Base-by-base conservation (phyloP, 2,113 vertebrate genomes). In the Stigmatopora argus region DNA sequence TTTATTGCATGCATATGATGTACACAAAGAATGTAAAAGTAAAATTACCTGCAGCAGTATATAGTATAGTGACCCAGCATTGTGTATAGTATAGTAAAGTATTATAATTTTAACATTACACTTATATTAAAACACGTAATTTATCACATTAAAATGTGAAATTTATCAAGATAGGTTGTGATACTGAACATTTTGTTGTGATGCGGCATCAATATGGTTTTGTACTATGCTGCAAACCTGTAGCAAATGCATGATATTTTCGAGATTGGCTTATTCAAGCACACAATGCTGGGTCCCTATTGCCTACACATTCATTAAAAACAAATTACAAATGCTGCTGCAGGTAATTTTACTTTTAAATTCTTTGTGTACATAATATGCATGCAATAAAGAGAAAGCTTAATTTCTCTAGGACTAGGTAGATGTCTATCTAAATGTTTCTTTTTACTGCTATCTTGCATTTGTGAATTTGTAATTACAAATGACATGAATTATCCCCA, bases 401-500 rank as follows among this genome's bases (percentile, higher is more conserved):
- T 13, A 8, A 2, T 56, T 38, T 77, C 64, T 55, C 65, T 57
- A 49, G 65, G 41, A 67, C n/a, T n/a, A n/a, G n/a, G n/a, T n/a
- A 44, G 48, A 69, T 35, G 55, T 67, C 65, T 77, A 71, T 15
- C 65, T 73, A 75, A 75, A 73, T 62, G 62, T 53, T 62, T 62
- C 69, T 58, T 79, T 74, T 77, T 78, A 81, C 73, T 63, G 70
- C 64, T 69, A 74, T 74, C 48, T 46, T 67, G 64, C 56, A 64
- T 84, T 81, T 85, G 35, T 38, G 73, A 77, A 79, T 83, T 81
- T 78, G 44, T 79, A 81, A 80, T 83, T 65, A 78, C 73, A 80
- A 70, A 70, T 74, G 76, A 80, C 79, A 78, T 77, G 65, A 78
- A 82, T 88, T 80, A 80, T 77, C 75, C 75, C 72, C 73, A 77